These are phyloP conservation scores for Sebastes umbrosus DNA, from an alignment of 2,797 vertebrate species.

Conservation along the genomic window DNA sequence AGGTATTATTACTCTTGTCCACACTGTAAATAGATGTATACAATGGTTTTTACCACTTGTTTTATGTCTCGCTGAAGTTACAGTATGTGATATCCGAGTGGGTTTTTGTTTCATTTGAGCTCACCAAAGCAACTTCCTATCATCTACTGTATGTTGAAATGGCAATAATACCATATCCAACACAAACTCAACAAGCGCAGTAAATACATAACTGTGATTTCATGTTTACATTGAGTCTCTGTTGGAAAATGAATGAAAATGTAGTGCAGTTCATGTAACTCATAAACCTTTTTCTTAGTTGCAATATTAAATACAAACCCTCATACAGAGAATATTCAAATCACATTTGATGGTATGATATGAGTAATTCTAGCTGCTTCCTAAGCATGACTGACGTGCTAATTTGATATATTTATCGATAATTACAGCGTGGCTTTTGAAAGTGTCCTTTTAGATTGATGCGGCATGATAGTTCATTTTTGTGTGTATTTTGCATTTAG, in stretches of 20 bases:
- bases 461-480: not conserved
- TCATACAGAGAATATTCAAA: not conserved
- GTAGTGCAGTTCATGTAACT: not conserved
- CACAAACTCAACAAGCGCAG: not conserved
- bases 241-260: not conserved
- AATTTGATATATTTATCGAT: constrained; percentile 23
- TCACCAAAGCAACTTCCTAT: not conserved
- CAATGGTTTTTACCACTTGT: not conserved
- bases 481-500: constrained; percentile 3
- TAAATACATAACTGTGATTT: not conserved
- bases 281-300: not conserved
- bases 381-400: constrained; percentile 14
- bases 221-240: not conserved
- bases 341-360: constrained; percentile 16
- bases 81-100: not conserved
- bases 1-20: not conserved
- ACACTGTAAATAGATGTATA: not conserved
- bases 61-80: not conserved
- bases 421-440: constrained; percentile 19
- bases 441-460: constrained; percentile 3
- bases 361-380: constrained; percentile 3
- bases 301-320: not conserved
- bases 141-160: not conserved
- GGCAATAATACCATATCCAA: not conserved
- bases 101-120: not conserved